Evolutionary conservation across 2,888 invertebrate genomes (phyloP).

Genomic region (Colletes collaris): DNA sequence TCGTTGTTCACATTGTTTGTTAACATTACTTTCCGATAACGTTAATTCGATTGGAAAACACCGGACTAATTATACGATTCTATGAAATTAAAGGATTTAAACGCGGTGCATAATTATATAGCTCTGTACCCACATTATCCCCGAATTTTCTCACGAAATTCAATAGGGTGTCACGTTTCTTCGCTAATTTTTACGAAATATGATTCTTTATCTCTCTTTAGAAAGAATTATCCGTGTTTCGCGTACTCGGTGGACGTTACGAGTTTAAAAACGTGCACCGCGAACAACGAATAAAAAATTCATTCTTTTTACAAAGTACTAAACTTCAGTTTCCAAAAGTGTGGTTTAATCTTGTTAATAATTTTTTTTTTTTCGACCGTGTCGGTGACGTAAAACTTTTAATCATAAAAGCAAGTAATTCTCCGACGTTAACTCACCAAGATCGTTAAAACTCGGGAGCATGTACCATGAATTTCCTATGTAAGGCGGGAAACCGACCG

Average conservation of each 20-base stretch:
- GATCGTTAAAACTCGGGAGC: conserved; percentile 27
- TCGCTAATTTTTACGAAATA: too few relatives aligned
- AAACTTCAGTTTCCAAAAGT: not conserved
- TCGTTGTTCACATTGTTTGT: too few relatives aligned
- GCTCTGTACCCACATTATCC: too few relatives aligned
- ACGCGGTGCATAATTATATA: too few relatives aligned
- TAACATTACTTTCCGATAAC: too few relatives aligned
- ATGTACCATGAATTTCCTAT: conserved; percentile 44
- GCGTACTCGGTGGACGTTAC: not conserved
- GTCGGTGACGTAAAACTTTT: conserved; percentile 23
- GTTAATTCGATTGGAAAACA: too few relatives aligned
- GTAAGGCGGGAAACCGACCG: conserved; percentile 7
- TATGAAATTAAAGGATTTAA: too few relatives aligned
- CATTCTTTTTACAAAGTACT: not conserved
- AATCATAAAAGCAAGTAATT: conserved; percentile 15
- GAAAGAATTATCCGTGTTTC: conserved; percentile 5
- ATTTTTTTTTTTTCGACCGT: conserved; percentile 10
- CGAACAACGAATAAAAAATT: conserved; percentile 4
- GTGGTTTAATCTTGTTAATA: conserved; percentile 6
- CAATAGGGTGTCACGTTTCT: too few relatives aligned
- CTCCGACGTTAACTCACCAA: not conserved
- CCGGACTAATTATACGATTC: too few relatives aligned
- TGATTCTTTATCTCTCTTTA: not conserved
- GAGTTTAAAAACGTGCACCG: not conserved
- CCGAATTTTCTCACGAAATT: too few relatives aligned